phyloP scores from a whole-genome alignment of 2,888 invertebrate genomes.

The Quadroppia sp. region DNA sequence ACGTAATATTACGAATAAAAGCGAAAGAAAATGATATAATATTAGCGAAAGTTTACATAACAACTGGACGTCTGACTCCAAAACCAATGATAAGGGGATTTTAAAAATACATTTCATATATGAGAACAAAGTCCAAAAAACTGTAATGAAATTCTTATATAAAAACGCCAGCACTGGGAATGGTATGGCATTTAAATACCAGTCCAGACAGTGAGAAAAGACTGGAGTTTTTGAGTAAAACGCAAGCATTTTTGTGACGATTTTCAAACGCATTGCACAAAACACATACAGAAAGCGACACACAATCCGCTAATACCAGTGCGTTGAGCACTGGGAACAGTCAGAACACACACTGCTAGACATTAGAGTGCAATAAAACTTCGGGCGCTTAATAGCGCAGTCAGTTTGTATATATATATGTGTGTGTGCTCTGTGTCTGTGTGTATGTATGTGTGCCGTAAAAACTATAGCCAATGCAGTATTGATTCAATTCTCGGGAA shows the following conservation, averaged over 20 bases:
- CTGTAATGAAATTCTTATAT: neutral
- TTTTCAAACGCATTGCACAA: neutral
- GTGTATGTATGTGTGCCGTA: neutral
- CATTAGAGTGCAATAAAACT: slow-evolving; percentile 16
- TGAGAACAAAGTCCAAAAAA: slow-evolving; percentile 1
- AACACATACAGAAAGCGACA: neutral
- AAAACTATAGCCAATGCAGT: slow-evolving; percentile 12
- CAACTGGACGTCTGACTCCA: neutral
- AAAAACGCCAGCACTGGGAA: neutral
- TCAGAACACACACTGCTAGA: neutral
- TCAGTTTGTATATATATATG: neutral
- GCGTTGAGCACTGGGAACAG: neutral
- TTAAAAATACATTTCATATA: no score
- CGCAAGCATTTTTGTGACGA: neutral
- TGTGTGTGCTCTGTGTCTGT: neutral
- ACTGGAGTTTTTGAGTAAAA: neutral
- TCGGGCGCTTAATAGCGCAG: neutral
- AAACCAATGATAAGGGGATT: no score
- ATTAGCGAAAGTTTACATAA: no score
- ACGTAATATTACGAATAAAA: no score
- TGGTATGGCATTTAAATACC: slow-evolving; percentile 6
- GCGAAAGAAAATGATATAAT: no score
- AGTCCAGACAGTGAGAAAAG: neutral
- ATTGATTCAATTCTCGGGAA: slow-evolving; percentile 22
- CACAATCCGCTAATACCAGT: neutral